Evolutionary conservation across 2,113 vertebrate genomes (phyloP), one percentile per base, ranked within the genome.

Genomic region (Aspidoscelis tigris): DNA sequence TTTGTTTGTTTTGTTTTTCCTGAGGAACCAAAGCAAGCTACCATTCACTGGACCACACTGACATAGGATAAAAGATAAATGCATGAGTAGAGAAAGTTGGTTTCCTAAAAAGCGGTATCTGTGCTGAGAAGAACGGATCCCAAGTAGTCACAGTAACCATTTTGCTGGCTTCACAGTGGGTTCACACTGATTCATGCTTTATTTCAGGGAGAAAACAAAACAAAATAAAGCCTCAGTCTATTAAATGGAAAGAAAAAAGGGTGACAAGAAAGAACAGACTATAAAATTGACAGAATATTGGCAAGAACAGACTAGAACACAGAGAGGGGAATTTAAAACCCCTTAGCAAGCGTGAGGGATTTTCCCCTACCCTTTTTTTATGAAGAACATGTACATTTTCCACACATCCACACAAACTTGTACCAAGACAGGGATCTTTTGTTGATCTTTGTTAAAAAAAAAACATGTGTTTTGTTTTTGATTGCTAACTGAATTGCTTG

Each of bases 401-500:
- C 7, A 14, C 50, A 77, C 65, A 64, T 43, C 7, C 1, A 11
- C 33, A 64, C 39, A 78, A 18, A 72, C 70, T 50, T 21, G 24
- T 44, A 43, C 53, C 33, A 9, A 39, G 33, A 33, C 7, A 55
- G 26, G 41, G 8, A 43, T 77, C 65, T 81, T 72, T 39, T 12
- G 11, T 61, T 18, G 14, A 12, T 69, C 33, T 69, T 69, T 68
- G 2, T n/a, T 68, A 5, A 26, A 33, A 14, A 69, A 69, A 69
- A 91, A 86, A 58, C 79, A 85, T 90, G 84, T 75, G 47, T 66
- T 75, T 64, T 58, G 68, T 58, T 89, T 79, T 85, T 79, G 68
- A 84, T 84, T 73, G 43, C 58, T 88, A 78, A 41, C 66, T 87
- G 83, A 93, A 88, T 47, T 76, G 69, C 83, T 88, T 92, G 82